These are phyloP conservation scores for Antheraea mylitta DNA, from an alignment of 1,140 invertebrate genomes.

Conservation along the genomic window DNA sequence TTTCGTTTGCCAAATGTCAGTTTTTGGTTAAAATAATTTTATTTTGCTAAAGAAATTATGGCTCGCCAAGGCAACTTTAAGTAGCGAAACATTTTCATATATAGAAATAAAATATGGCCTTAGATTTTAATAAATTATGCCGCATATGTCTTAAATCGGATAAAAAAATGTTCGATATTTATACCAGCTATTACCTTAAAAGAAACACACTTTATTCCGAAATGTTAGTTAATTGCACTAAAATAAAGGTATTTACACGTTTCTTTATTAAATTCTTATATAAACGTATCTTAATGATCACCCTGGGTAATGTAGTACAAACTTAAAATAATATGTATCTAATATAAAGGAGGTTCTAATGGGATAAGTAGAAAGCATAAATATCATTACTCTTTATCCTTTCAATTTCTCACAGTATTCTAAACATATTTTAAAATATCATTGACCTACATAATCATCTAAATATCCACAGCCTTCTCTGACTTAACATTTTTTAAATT, in stretches of 20 bases:
- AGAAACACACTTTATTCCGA: constrained; percentile 52
- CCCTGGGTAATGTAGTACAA: too few relatives aligned
- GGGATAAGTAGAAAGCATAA: too few relatives aligned
- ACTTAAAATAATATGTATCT: too few relatives aligned
- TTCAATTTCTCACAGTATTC: too few relatives aligned
- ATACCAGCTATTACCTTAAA: constrained; percentile 54
- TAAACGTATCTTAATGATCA: not conserved
- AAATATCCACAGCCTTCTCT: too few relatives aligned
- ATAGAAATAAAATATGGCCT: constrained; percentile 17
- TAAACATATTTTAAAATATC: too few relatives aligned
- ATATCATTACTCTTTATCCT: too few relatives aligned
- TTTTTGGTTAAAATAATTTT: constrained; percentile 9
- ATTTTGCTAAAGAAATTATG: not conserved
- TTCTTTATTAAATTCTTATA: not conserved
- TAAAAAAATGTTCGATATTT: constrained; percentile 56
- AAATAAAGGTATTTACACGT: constrained; percentile 44
- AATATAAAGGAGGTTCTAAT: too few relatives aligned
- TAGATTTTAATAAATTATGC: constrained; percentile 59
- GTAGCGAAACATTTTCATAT: not conserved
- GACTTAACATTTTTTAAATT: too few relatives aligned
- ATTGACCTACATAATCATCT: too few relatives aligned
- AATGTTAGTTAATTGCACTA: constrained; percentile 59
- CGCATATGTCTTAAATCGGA: constrained; percentile 53
- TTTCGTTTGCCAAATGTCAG: constrained; percentile 13
- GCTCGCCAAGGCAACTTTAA: not conserved